Evolutionary conservation across 2,113 vertebrate genomes (phyloP).

Genomic region (human): GRCh38 chr2:27867501-27868000

Average conservation of each 20-base stretch:
- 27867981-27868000: neutral
- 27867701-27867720: neutral
- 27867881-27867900: neutral
- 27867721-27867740: neutral
- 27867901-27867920: neutral
- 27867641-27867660: neutral
- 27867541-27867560: neutral
- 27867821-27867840: neutral
- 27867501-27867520: neutral
- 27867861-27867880: neutral
- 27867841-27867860: neutral
- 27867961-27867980: conserved; percentile 6
- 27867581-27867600: neutral
- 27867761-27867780: neutral
- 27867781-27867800: neutral
- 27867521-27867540: neutral
- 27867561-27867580: neutral
- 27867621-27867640: neutral
- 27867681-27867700: neutral
- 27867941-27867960: neutral
- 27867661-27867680: neutral
- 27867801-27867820: neutral
- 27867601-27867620: conserved; percentile 30
- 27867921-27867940: neutral
- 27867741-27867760: neutral